Base-by-base conservation (phyloP, 2,888 invertebrate genomes). In the Torymus aiolomorphi region DNA sequence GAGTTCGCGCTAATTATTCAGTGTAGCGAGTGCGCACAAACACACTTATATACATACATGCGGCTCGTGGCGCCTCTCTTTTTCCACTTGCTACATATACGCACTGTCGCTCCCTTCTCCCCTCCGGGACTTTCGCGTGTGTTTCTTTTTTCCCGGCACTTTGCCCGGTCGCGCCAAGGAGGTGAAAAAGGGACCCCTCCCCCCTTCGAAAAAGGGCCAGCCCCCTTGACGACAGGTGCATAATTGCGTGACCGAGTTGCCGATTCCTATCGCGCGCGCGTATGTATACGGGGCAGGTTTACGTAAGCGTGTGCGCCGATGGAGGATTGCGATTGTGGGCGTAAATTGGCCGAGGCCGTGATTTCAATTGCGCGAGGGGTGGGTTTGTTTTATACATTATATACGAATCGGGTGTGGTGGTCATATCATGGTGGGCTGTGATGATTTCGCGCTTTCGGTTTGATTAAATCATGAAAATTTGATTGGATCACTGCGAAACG, bases 1-100 rank as follows among this genome's bases (percentile, higher is more conserved):
- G 84, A 84, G 63, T 79, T 31, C 67, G 62, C 83, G 87, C 83
- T 88, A 88, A 88, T 88, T 87, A 83, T 83, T 82, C 80, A 65
- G 83, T 82, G 82, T 81, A 81, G 69, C 54, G 66, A 16, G 57
- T 54, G n/a, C 8, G 8, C 8, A 42, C 5, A 31, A 20, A 20
- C 20, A 20, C 20, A 20, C 20, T 20, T 5, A 31, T 4, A 31
- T 31, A 31, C 31, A 31, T 8, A 42, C 31, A 31, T 52, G 54
- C 54, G 57, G 11, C 13, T 57, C 10, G 49, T 69, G 63, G 62
- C 57, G 51, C 24, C 18, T 62, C 57, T 70, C 31, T 63, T 31
- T n/a, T 62, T 62, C 31, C 54, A n/a, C 49, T 20, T 74, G 56
- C 56, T 71, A 49, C 54, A 24, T 67, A 2, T 49, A 18, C 52